These are phyloP conservation scores for Apostichopus japonicus DNA, from an alignment of 35 echinoderm and acorn worm species.

Conservation along the genomic window DNA sequence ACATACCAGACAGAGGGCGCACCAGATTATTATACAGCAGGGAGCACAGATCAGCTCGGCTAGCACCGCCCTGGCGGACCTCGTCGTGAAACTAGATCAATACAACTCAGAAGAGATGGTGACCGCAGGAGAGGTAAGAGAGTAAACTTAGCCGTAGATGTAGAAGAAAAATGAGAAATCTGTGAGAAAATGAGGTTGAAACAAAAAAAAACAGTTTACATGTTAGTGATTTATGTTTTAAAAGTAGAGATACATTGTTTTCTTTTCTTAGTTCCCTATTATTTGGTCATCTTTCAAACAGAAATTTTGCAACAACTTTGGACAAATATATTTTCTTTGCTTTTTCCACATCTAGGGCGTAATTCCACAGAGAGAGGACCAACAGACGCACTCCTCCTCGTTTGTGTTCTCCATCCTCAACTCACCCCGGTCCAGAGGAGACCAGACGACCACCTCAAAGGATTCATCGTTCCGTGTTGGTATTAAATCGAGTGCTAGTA, in stretches of 20 bases:
- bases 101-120: conserved; percentile 6
- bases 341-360: neutral
- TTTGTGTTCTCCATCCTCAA: conserved; percentile 37
- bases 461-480: neutral
- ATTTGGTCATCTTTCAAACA: too few species aligned
- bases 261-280: too few species aligned
- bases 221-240: too few species aligned
- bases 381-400: neutral
- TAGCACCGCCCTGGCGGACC: conserved; percentile 9
- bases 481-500: neutral
- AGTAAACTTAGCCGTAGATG: too few species aligned
- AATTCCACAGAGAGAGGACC: neutral
- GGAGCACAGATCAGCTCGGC: conserved; percentile 50
- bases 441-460: neutral
- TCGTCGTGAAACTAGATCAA: neutral
- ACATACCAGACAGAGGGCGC: conserved; percentile 39
- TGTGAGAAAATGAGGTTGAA: too few species aligned
- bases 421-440: neutral
- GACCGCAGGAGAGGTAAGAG: neutral
- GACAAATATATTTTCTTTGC: neutral
- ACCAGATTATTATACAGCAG: conserved; percentile 41
- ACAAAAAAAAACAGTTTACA: too few species aligned
- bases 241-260: too few species aligned
- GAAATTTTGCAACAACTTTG: neutral
- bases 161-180: too few species aligned